A percentile compares a stretch with the other conserved stretches of the same genome.
phyloP scores from a whole-genome alignment of 2,113 vertebrate genomes.

The Calyptommatus sinebrachiatus region DNA sequence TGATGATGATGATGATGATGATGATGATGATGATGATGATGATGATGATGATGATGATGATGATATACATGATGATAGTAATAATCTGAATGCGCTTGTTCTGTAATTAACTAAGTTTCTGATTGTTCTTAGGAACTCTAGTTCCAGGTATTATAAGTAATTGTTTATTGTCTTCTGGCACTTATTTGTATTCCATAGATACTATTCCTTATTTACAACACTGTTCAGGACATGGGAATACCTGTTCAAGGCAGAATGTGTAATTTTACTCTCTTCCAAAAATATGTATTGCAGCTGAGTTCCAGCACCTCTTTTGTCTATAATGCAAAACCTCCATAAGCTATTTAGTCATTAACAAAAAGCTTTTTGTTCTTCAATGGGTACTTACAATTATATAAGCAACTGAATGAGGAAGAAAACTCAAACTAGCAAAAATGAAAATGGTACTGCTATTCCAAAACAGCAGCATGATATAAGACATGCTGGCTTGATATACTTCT shows the following conservation, averaged over 20 bases:
- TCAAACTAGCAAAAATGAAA: not conserved
- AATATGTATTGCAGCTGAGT: not conserved
- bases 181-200: not conserved
- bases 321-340: not conserved
- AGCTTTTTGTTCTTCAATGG: conserved; percentile 11
- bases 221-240: not conserved
- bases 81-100: no score
- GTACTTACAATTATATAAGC: conserved; percentile 2
- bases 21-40: no score
- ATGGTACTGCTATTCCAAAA: conserved; percentile 3
- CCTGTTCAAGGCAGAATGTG: not conserved
- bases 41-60: no score
- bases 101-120: no score
- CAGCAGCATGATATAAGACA: not conserved
- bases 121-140: no score
- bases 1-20: no score
- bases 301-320: not conserved
- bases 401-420: not conserved
- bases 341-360: conserved; percentile 3
- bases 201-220: not conserved
- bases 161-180: not conserved
- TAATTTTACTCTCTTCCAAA: not conserved
- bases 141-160: not conserved
- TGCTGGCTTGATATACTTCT: conserved; percentile 25
- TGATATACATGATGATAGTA: no score